Evolutionary conservation across 2,113 vertebrate species (phyloP).

Genomic region (Origma solitaria): DNA sequence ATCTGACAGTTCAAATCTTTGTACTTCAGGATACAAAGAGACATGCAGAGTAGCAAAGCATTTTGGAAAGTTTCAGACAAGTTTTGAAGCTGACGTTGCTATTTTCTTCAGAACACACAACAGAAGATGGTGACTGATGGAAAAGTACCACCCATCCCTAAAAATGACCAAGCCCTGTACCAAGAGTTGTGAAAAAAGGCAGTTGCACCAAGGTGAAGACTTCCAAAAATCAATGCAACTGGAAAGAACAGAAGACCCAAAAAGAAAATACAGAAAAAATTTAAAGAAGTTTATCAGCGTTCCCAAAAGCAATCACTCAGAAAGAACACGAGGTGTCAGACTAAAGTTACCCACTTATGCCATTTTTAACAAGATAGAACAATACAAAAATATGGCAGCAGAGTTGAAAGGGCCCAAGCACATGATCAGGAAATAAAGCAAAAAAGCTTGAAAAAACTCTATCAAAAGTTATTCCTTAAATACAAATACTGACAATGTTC

Average conservation of each 20-base stretch:
- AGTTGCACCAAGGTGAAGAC: background rate
- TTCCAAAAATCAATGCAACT: background rate
- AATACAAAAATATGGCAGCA: background rate
- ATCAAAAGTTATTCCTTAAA: background rate
- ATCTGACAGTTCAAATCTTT: background rate
- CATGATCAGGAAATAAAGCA: background rate
- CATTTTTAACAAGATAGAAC: background rate
- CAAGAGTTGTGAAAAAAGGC: background rate
- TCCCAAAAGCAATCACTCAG: background rate
- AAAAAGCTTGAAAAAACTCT: background rate
- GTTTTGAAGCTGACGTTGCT: background rate
- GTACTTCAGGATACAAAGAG: background rate
- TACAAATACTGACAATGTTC: background rate
- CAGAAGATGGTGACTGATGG: rapidly evolving
- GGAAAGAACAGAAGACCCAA: background rate
- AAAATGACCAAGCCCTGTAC: background rate
- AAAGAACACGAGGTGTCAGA: background rate
- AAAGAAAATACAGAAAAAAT: background rate
- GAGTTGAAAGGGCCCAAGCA: background rate
- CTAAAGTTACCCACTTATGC: background rate
- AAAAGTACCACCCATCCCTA: background rate
- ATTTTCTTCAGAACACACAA: background rate
- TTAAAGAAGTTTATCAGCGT: background rate
- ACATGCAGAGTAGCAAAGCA: background rate
- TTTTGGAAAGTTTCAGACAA: background rate